Evolutionary conservation across 2,888 invertebrate genomes (phyloP).

Genomic region (Hemithea aestivaria): DNA sequence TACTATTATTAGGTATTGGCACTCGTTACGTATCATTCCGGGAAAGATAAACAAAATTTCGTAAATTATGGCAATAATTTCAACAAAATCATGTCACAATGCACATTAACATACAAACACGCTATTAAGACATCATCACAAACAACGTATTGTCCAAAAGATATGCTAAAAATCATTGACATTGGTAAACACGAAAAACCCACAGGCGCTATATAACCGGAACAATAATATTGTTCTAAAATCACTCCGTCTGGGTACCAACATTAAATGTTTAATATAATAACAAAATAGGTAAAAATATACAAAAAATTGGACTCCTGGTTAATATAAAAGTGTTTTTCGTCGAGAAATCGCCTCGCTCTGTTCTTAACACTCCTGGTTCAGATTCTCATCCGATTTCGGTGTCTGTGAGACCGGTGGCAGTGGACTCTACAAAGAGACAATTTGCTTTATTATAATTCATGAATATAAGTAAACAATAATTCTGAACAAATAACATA

Average conservation of each 20-base stretch:
- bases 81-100: background rate
- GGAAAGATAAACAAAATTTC: slow-evolving; percentile 13
- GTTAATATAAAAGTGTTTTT: slow-evolving; percentile 43
- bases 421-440: slow-evolving; percentile 83
- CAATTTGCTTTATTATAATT: slow-evolving; percentile 26
- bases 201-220: slow-evolving; percentile 1
- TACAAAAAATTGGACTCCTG: slow-evolving; percentile 59
- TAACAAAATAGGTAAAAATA: slow-evolving; percentile 52
- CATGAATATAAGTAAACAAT: slow-evolving; percentile 7
- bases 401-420: slow-evolving; percentile 80
- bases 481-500: slow-evolving; percentile 21
- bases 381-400: slow-evolving; percentile 86
- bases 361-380: slow-evolving; percentile 78
- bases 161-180: slow-evolving; percentile 56
- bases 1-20: slow-evolving; percentile 43
- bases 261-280: slow-evolving; percentile 37
- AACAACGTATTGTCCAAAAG: slow-evolving; percentile 47
- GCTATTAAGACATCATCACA: slow-evolving; percentile 5
- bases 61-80: background rate
- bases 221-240: slow-evolving; percentile 11
- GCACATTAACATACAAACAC: background rate
- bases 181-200: slow-evolving; percentile 27
- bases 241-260: slow-evolving; percentile 44
- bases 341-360: slow-evolving; percentile 25
- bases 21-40: slow-evolving; percentile 35